Base-by-base conservation (phyloP, 2,888 invertebrate genomes). In the Megamerina dolium region DNA sequence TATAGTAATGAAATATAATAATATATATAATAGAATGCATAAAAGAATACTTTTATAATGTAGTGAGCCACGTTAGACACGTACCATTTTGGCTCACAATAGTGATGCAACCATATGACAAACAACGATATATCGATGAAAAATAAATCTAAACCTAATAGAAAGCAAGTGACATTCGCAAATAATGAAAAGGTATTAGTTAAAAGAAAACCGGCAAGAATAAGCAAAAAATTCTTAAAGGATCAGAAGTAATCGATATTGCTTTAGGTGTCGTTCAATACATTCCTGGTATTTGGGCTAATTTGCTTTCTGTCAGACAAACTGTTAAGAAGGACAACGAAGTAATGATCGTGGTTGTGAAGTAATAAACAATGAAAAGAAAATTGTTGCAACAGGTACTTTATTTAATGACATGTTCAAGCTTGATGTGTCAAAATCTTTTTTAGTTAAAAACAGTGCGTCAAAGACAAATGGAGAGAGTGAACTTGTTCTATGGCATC, bases 351-450 rank as follows among this genome's bases (percentile, higher is more conserved):
- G 9, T 12, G 43, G 43, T 34, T 43, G 38, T 14, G 29, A 38
- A 36, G 35, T 43, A 20, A 20, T 20, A n/a, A 32, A 43, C n/a
- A 16, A 40, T 21, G 20, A 20, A 17, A 31, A 20, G n/a, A 20
- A 14, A 30, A 23, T 17, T 1, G 12, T 40, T 31, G 31, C 44
- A 19, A 44, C 36, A n/a, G 35, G 44, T 14, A 44, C 36, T 32
- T 43, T 43, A 43, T 18, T 43, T 35, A 35, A 44, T 26, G 32
- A 35, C 19, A 44, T 44, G 44, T 44, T 44, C 29, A 44, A 39
- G 19, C 38, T 44, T 18, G 39, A 38, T 43, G 43, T 45, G 14
- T 36, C 40, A n/a, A 37, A 45, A 26, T 45, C 32, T 30, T 32
- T 45, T 31, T 27, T 36, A 19, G 40, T 30, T 20, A 36, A 19